Evolutionary conservation across 2,888 invertebrate species (phyloP).

Genomic region (Celastrina argiolus): DNA sequence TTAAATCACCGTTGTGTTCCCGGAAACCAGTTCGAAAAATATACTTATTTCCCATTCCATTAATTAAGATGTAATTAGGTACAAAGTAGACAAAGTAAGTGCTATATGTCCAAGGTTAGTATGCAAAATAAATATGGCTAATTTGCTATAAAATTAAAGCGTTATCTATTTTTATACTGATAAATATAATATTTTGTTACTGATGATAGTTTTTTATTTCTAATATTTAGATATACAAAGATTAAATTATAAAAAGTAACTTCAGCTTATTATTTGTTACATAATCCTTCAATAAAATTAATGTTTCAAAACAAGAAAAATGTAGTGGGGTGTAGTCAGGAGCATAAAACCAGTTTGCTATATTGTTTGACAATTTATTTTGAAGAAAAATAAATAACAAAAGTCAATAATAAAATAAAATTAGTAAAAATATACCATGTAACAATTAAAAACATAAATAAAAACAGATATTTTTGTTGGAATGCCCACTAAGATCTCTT

Average conservation of each 20-base stretch:
- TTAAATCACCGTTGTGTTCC: conserved; percentile 72
- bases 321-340: neutral
- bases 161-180: no score
- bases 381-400: conserved; percentile 13
- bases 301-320: neutral
- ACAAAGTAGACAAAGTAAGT: neutral
- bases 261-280: no score
- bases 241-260: no score
- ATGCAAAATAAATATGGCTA: no score
- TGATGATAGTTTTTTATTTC: no score
- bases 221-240: no score
- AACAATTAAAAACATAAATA: conserved; percentile 31
- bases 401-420: conserved; percentile 28
- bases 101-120: no score
- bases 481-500: conserved; percentile 49
- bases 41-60: conserved; percentile 56
- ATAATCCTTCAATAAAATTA: neutral
- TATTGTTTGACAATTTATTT: conserved; percentile 24
- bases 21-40: conserved; percentile 37
- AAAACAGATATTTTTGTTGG: conserved; percentile 30
- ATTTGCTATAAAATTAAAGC: no score
- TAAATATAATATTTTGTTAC: no score
- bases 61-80: neutral
- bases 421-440: conserved; percentile 15
- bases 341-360: neutral